A percentile compares a stretch with the other conserved stretches of the same genome.
Conservation (phyloP, 2,113 vertebrate genomes). For the Thunnus thynnus region DNA sequence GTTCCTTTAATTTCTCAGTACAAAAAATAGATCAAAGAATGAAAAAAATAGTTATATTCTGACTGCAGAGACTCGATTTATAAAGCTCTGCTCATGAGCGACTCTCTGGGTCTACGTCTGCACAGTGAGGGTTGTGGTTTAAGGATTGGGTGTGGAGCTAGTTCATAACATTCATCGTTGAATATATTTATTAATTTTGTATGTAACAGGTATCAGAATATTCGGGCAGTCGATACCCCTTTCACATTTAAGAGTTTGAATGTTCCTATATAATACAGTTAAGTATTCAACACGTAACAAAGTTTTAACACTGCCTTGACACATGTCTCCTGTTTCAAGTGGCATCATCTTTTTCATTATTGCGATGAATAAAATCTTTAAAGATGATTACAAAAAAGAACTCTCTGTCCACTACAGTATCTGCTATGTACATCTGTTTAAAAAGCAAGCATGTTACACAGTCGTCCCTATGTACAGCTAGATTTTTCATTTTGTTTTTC, state of each 20-base stretch:
- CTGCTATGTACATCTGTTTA: constrained; percentile 94
- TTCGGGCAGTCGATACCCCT: constrained; percentile 77
- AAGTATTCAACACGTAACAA: constrained; percentile 73
- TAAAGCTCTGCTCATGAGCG: constrained; percentile 64
- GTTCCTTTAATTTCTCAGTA: constrained; percentile 53
- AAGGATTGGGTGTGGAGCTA: constrained; percentile 72
- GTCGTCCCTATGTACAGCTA: constrained; percentile 86
- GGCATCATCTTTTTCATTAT: constrained; percentile 87
- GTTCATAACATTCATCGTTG: constrained; percentile 74
- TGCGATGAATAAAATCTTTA: constrained; percentile 96
- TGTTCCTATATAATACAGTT: constrained; percentile 62
- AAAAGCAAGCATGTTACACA: constrained; percentile 98
- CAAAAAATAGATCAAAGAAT: constrained; percentile 77
- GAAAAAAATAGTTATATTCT: constrained; percentile 74
- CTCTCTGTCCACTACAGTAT: constrained; percentile 89
- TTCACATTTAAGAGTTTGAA: constrained; percentile 71
- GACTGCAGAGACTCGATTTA: constrained; percentile 67
- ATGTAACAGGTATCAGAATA: constrained; percentile 69
- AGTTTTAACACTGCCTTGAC: constrained; percentile 62
- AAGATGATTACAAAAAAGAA: constrained; percentile 95
- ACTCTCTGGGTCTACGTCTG: constrained; percentile 76
- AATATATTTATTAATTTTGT: constrained; percentile 69
- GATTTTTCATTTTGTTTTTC: constrained; percentile 87
- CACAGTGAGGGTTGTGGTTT: constrained; percentile 81
- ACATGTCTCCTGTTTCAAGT: constrained; percentile 81